Evolutionary conservation across 1,140 invertebrate genomes (phyloP), one percentile per base, ranked within the genome.

Genomic region (Lepeophtheirus salmonis): DNA sequence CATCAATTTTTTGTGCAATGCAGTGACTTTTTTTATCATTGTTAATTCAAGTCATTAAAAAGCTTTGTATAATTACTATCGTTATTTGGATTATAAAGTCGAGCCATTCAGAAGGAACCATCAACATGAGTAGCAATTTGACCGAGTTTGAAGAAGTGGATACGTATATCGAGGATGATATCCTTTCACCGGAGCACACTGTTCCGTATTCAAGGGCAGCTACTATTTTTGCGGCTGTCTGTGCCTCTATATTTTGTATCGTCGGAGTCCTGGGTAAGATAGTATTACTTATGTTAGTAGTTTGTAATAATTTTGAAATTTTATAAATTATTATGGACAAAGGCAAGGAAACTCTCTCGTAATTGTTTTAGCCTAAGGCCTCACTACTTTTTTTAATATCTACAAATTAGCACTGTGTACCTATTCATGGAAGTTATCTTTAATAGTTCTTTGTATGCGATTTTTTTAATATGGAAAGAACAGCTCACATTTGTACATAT

Each of bases 231-330:
- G 84, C 84, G 10, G 82, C 83, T 16, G 72, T 76, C 54, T 84
- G 82, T 69, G 83, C 83, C 52, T 80, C 83, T 64, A 69, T 86
- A 50, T 87, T 88, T 73, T 81, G 80, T 67, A 69, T 84, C 53
- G 72, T 86, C 49, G 85, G 85, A 62, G 76, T 86, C 63, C 71
- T 82, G 54, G 84, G 84, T 87, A 75, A 67, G 64, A 17, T 52
- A 10, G 10, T 52, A 16, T 52, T 52, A 13, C 6, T 10, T 14
- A 16, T 12, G 50, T 14, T 12, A 12, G 21, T 22, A 16, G 4
- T 52, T 22, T 52, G 4, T 14, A 16, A 16, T 16, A 52, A 18
- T 52, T 10, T 41, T 41, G 6, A 41, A 41, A 41, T 41, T 10
- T 41, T 10, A 41, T n/a, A n/a, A n/a, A n/a, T n/a, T n/a, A 41